These are phyloP conservation scores for Formica aserva DNA, from an alignment of 2,888 invertebrate species.

Conservation along the genomic window DNA sequence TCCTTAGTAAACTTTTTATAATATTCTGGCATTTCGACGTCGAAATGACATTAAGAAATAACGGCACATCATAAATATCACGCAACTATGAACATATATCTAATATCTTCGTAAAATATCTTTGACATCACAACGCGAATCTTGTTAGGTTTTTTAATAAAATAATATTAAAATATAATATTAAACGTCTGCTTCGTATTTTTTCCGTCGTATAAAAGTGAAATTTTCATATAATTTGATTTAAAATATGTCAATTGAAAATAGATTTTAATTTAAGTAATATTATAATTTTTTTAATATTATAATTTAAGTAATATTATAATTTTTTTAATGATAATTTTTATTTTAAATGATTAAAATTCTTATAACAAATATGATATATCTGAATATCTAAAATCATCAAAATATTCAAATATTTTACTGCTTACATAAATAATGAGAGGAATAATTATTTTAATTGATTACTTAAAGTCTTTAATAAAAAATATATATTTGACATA, in stretches of 20 bases:
- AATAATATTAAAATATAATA: neutral
- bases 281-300: neutral
- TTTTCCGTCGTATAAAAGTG: neutral
- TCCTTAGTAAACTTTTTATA: constrained; percentile 59
- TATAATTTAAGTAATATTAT: neutral
- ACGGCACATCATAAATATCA: constrained; percentile 68
- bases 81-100: constrained; percentile 10
- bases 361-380: neutral
- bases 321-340: neutral
- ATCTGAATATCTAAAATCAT: neutral
- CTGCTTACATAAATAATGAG: too few relatives aligned
- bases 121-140: neutral
- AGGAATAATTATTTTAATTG: too few relatives aligned
- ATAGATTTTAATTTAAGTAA: neutral
- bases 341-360: neutral
- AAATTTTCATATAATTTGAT: neutral
- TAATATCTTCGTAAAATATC: constrained; percentile 23
- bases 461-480: too few relatives aligned
- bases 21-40: constrained; percentile 65
- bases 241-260: neutral
- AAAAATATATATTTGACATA: neutral
- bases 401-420: neutral
- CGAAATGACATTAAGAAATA: constrained; percentile 75
- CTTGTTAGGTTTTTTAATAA: neutral
- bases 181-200: neutral